These are phyloP conservation scores for Conchocele bisecta DNA, from an alignment of 2,888 invertebrate genomes.

Conservation along the genomic window DNA sequence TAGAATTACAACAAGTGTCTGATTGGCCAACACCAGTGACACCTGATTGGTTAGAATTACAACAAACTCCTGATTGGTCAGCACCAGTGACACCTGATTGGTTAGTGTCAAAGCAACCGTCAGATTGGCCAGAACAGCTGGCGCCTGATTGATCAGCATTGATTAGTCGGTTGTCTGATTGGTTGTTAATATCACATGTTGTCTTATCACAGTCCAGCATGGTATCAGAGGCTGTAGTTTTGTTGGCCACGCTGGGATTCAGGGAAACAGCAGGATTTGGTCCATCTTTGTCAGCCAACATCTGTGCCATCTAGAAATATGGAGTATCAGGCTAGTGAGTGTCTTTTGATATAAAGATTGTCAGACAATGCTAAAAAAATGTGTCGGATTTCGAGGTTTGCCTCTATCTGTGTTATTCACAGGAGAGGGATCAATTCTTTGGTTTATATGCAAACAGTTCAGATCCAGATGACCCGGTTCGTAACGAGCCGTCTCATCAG, in stretches of 20 bases:
- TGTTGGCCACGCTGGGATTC: not conserved
- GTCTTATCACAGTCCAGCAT: conserved; percentile 22
- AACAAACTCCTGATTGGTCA: conserved; percentile 24
- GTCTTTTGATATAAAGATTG: not conserved
- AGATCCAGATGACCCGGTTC: too few species aligned
- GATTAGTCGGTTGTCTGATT: not conserved
- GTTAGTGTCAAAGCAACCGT: not conserved
- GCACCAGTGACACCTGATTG: not conserved
- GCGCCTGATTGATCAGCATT: not conserved
- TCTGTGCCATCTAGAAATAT: conserved; percentile 47
- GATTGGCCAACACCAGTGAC: not conserved
- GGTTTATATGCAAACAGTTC: too few species aligned
- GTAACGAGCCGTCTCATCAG: too few species aligned
- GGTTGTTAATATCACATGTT: conserved; percentile 17
- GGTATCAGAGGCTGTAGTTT: conserved; percentile 1
- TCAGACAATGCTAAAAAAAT: too few species aligned
- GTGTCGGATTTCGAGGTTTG: too few species aligned
- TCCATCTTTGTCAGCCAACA: conserved; percentile 25
- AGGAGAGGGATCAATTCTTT: too few species aligned
- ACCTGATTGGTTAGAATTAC: not conserved
- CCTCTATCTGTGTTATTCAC: too few species aligned
- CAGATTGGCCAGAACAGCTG: conserved; percentile 24
- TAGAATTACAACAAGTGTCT: not conserved
- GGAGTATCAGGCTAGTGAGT: not conserved
- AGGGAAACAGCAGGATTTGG: conserved; percentile 18